Percentiles rank a stretch among this genome's conserved stretches.
Evolutionary conservation across 2,797 vertebrate species (phyloP).

Genomic region (Passerculus sandwichensis): DNA sequence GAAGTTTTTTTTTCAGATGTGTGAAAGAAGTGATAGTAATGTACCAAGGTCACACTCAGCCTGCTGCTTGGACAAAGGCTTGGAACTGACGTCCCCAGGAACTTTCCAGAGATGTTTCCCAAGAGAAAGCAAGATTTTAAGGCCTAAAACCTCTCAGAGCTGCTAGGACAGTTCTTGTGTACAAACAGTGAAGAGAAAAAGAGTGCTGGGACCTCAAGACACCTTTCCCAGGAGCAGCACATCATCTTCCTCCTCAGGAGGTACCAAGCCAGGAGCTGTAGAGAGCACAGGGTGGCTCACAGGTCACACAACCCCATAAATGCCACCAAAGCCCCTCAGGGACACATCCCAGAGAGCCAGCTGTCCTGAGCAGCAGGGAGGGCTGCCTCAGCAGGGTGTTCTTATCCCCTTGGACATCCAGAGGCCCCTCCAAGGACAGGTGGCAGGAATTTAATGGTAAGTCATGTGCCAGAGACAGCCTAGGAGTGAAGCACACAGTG

Average conservation of each 20-base stretch:
- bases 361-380: neutral
- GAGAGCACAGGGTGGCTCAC: neutral
- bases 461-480: neutral
- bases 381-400: neutral
- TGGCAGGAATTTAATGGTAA: neutral
- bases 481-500: neutral
- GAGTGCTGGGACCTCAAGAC: fast-evolving
- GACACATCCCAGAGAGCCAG: neutral
- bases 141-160: neutral
- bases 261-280: neutral
- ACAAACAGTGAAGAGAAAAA: neutral
- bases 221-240: neutral
- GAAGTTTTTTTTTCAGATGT: neutral
- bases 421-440: neutral
- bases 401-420: neutral
- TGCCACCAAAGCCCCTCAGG: neutral
- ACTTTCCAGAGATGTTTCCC: neutral
- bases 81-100: neutral
- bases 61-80: neutral
- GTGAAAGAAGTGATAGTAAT: neutral
- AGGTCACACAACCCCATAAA: neutral
- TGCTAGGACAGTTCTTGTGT: neutral
- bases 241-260: neutral
- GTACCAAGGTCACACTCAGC: neutral
- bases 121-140: neutral